Evolutionary conservation across 2,888 invertebrate species (phyloP).

Genomic region (Drosophila parthenogenetica): DNA sequence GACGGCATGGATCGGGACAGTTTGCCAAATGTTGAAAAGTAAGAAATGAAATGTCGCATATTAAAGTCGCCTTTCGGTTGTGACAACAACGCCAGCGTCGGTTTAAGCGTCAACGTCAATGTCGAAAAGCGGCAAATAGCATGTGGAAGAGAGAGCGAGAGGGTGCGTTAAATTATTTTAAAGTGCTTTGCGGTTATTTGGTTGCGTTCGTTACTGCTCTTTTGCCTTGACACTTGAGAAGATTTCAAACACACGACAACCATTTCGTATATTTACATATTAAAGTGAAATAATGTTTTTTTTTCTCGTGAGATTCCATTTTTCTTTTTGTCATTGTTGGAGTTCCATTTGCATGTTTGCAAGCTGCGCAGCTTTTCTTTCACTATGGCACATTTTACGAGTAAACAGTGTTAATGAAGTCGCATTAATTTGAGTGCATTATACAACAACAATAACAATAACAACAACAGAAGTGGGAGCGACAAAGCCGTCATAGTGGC

Average conservation of each 20-base stretch:
- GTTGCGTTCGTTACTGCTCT: constrained; percentile 53
- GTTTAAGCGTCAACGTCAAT: constrained; percentile 28
- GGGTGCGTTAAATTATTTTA: constrained; percentile 67
- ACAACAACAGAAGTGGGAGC: constrained; percentile 4
- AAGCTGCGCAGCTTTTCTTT: constrained; percentile 33
- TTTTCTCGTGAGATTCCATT: constrained; percentile 2
- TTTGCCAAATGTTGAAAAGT: constrained; percentile 44
- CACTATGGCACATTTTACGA: constrained; percentile 58
- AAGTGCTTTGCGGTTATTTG: constrained; percentile 72
- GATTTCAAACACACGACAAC: constrained; percentile 38
- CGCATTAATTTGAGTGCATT: constrained; percentile 78
- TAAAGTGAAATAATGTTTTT: constrained; percentile 41
- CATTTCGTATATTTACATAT: constrained; percentile 47
- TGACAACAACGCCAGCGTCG: constrained; percentile 39
- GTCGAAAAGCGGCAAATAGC: background rate
- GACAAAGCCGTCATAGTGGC: constrained; percentile 25
- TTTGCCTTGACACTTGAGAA: constrained; percentile 48
- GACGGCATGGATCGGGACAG: background rate
- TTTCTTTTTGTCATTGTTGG: constrained; percentile 19
- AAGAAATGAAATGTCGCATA: constrained; percentile 67
- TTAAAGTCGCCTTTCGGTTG: constrained; percentile 59
- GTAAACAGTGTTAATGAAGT: constrained; percentile 81
- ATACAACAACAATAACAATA: constrained; percentile 31
- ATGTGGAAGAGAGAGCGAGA: background rate
- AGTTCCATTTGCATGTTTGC: constrained; percentile 56